These are phyloP conservation scores for Apomyelois bistriatella DNA, from an alignment of 2,888 invertebrate genomes.

Conservation along the genomic window DNA sequence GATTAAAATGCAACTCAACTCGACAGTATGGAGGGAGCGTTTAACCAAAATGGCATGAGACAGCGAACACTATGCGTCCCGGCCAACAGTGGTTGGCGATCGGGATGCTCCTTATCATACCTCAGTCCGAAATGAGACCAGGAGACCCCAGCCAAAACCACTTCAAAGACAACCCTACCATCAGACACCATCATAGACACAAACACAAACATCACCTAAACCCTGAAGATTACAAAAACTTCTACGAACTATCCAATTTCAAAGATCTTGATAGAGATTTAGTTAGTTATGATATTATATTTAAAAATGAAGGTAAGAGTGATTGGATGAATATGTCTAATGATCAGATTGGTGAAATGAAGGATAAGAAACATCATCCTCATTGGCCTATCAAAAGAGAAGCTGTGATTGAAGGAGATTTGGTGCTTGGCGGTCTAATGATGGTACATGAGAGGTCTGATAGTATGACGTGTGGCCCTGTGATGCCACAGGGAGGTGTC, in stretches of 20 bases:
- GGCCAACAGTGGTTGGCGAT: slow-evolving; percentile 58
- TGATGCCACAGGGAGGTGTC: slow-evolving; percentile 96
- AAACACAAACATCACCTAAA: slow-evolving; percentile 49
- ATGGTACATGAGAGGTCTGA: slow-evolving; percentile 96
- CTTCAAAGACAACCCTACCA: slow-evolving; percentile 34
- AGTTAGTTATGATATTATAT: slow-evolving; percentile 30
- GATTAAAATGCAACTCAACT: slow-evolving; percentile 51
- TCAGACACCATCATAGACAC: slow-evolving; percentile 58
- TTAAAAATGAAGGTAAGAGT: slow-evolving; percentile 39
- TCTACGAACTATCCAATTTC: slow-evolving; percentile 38
- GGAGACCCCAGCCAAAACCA: slow-evolving; percentile 30
- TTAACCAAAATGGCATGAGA: slow-evolving; percentile 56
- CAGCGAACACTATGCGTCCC: slow-evolving; percentile 51
- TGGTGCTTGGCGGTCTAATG: slow-evolving; percentile 94
- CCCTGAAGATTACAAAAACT: slow-evolving; percentile 25
- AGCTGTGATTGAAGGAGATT: slow-evolving; percentile 92
- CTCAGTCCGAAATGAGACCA: slow-evolving; percentile 56
- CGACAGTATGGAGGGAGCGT: slow-evolving; percentile 49
- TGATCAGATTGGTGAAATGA: slow-evolving; percentile 61
- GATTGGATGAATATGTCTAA: slow-evolving; percentile 65
- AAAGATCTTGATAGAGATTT: slow-evolving; percentile 47
- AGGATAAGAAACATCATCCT: slow-evolving; percentile 56
- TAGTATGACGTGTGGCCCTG: slow-evolving; percentile 91
- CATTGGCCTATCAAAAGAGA: slow-evolving; percentile 92
- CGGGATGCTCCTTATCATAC: slow-evolving; percentile 47